Base-by-base conservation (phyloP, 2,113 vertebrate species). In the Lophura nycthemera region DNA sequence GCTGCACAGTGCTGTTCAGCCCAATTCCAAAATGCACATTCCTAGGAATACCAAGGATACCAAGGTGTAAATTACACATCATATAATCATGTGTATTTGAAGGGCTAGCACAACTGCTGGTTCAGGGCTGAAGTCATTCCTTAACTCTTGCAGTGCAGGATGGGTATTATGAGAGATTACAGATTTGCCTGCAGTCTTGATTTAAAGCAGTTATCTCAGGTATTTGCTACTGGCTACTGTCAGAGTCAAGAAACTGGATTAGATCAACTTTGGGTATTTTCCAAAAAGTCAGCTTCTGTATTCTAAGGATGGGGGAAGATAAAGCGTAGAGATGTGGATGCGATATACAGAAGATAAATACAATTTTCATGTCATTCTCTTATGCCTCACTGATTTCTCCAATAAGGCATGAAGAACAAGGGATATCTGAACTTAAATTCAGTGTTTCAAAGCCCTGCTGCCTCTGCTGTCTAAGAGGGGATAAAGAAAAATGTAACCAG, bases 211-310 rank as follows among this genome's bases (percentile, higher is more conserved):
- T 78, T 89, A 92, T 97, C 73, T 95, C 61, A 93, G 93, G 40
- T 93, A 96, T 95, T 95, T 95, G 91, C 93, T 73, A 82, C 83
- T 91, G 93, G 93, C 88, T 94, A 86, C 91, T 86, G 79, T 94
- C 91, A 90, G 93, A 95, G 72, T 83, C 76, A 81, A 80, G 93
- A 81, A 81, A 50, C 21, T 72, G 76, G 70, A 82, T 90, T 90
- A 96, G 48, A 79, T 69, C 73, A 83, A 54, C n/a, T 88, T 88
- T 78, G 65, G 48, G 43, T 81, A 76, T 95, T 83, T 78, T 95
- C 73, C 90, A 74, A 93, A 88, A 92, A 64, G 80, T 92, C 71
- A 91, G 83, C 72, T 96, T 94, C 89, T 94, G 54, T 86, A 65
- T 92, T 91, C 76, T 83, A 36, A 84, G 66, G 43, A 59, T 66